Percentiles rank a stretch among this genome's conserved stretches.
Conservation (phyloP, 2,888 invertebrate species). For the Ischnura elegans region DNA sequence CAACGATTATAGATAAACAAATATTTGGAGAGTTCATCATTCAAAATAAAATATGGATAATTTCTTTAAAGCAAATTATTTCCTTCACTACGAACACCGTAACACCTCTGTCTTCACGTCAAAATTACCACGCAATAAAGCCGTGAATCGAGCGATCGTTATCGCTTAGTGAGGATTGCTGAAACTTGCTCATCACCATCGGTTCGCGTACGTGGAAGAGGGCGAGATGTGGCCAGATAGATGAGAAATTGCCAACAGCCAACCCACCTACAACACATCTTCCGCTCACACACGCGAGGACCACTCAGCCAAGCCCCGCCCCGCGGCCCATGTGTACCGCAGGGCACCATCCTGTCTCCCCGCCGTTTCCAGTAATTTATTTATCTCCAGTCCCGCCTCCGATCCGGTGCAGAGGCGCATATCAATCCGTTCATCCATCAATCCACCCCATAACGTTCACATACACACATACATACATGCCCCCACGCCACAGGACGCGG, state of each 20-base stretch:
- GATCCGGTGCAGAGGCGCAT: slow-evolving; percentile 59
- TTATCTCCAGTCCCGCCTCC: slow-evolving; percentile 53
- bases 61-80: no score
- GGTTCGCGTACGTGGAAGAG: background rate
- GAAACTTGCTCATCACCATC: background rate
- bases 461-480: slow-evolving; percentile 12
- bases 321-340: background rate
- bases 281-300: background rate
- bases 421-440: slow-evolving; percentile 59
- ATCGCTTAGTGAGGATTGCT: background rate
- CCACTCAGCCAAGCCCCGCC: background rate
- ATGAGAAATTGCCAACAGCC: slow-evolving; percentile 49
- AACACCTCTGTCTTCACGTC: background rate
- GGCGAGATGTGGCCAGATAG: background rate
- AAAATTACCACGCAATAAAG: background rate
- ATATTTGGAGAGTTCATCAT: no score
- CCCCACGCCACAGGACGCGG: no score
- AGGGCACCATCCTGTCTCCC: slow-evolving; percentile 23
- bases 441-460: slow-evolving; percentile 53
- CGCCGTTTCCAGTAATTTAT: slow-evolving; percentile 44
- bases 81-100: background rate
- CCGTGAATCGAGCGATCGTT: background rate
- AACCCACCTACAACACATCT: slow-evolving; percentile 10
- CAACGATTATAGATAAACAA: no score
- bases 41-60: no score